Conservation (phyloP, 37 sponge, comb jelly and placozoan species). For the Haliclona indistincta region DNA sequence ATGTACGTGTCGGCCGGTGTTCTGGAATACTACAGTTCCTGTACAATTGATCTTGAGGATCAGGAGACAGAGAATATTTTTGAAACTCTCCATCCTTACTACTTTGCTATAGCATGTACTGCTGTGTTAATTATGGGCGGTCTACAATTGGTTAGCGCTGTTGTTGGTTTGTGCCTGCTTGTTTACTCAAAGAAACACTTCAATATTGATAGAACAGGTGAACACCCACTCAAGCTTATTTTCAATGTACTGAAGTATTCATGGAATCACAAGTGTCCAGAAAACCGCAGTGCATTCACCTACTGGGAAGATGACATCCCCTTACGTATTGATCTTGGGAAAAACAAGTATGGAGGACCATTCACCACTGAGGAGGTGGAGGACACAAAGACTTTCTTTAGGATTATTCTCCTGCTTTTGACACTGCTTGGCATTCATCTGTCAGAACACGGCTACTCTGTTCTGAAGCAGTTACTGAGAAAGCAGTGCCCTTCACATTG, state of each 20-base stretch:
- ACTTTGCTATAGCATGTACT: background rate
- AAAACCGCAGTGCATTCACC: background rate
- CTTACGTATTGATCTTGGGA: background rate
- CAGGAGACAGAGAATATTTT: too few species aligned
- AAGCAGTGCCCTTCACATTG: too few species aligned
- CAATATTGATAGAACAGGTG: too few species aligned
- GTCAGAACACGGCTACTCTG: background rate
- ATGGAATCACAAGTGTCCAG: constrained; percentile 7
- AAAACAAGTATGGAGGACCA: constrained; percentile 2
- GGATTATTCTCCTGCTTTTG: background rate
- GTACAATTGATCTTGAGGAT: too few species aligned
- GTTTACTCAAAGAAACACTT: too few species aligned
- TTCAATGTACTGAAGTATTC: background rate
- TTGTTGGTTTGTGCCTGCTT: background rate
- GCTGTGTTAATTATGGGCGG: background rate
- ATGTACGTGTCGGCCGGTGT: too few species aligned
- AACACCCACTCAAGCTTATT: background rate
- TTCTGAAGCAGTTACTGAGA: too few species aligned
- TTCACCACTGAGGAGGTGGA: constrained; percentile 4
- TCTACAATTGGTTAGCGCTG: background rate
- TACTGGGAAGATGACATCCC: background rate
- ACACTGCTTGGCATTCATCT: background rate
- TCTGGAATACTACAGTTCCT: too few species aligned
- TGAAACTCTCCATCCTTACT: too few species aligned
- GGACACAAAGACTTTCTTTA: background rate